phyloP scores from a whole-genome alignment of 2,888 invertebrate genomes.

The Spilarctia lutea region DNA sequence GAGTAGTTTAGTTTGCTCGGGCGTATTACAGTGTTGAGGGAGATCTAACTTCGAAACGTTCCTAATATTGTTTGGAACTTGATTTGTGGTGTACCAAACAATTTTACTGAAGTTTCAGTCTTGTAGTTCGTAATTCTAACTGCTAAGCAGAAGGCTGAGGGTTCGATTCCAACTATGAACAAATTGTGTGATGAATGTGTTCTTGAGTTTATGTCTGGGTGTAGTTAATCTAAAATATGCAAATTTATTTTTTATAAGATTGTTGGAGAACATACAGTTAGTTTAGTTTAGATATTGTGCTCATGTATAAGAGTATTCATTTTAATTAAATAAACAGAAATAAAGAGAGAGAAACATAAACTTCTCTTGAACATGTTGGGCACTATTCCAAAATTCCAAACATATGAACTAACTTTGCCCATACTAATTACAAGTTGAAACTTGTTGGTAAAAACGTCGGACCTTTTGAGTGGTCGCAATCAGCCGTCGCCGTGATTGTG shows the following conservation, averaged over 20 bases:
- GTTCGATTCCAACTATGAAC: not conserved
- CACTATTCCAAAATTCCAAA: not conserved
- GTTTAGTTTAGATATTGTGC: no score
- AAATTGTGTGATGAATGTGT: not conserved
- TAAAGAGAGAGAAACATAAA: not conserved
- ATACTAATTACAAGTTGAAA: slow-evolving; percentile 4
- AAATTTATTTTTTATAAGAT: no score
- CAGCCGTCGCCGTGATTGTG: slow-evolving; percentile 17
- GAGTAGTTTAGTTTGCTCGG: slow-evolving; percentile 6
- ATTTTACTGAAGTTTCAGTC: not conserved
- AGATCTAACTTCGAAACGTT: slow-evolving; percentile 4
- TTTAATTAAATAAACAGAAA: not conserved
- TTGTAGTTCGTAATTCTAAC: not conserved
- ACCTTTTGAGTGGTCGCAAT: slow-evolving; percentile 22
- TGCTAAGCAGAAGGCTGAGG: not conserved
- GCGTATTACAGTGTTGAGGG: slow-evolving; percentile 2
- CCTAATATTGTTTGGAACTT: not conserved
- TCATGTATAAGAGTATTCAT: no score
- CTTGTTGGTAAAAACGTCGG: slow-evolving; percentile 8
- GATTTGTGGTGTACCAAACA: not conserved
- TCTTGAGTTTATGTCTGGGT: no score
- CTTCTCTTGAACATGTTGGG: not conserved
- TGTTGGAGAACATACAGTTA: no score
- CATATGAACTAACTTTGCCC: not conserved
- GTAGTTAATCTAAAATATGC: no score